These are phyloP conservation scores for Hippocampus zosterae DNA, from an alignment of 2,113 vertebrate species.

Conservation along the genomic window DNA sequence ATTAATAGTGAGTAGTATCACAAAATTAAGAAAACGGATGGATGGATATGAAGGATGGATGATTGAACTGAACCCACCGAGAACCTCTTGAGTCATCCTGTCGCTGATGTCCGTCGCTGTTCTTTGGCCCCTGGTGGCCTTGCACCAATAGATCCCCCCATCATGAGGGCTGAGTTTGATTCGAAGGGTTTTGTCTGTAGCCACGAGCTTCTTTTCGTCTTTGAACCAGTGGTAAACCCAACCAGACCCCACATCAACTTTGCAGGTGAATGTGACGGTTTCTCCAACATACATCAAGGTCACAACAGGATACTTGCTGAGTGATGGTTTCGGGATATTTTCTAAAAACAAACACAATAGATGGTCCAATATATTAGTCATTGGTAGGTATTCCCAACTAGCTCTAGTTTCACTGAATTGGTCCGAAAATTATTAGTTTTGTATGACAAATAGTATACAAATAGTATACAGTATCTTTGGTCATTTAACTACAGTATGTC, in stretches of 20 bases:
- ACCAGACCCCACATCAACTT: slow-evolving; percentile 15
- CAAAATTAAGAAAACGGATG: too few relatives aligned
- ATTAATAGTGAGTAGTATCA: too few relatives aligned
- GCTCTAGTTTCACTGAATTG: background rate
- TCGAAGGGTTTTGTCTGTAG: background rate
- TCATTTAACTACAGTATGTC: too few relatives aligned
- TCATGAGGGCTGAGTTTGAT: background rate
- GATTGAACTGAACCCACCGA: slow-evolving; percentile 22
- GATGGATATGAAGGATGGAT: too few relatives aligned
- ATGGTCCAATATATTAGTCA: background rate
- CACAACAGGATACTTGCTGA: slow-evolving; percentile 1
- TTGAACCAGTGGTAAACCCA: slow-evolving; percentile 48
- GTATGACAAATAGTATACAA: too few relatives aligned
- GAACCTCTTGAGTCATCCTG: background rate
- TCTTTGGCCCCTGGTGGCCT: slow-evolving; percentile 17
- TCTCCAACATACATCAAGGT: slow-evolving; percentile 48
- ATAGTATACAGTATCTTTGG: too few relatives aligned
- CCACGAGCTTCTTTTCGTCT: accelerated
- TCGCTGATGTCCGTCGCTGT: slow-evolving; percentile 16
- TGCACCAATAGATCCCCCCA: slow-evolving; percentile 28
- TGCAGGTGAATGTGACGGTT: slow-evolving; percentile 36
- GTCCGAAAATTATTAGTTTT: too few relatives aligned
- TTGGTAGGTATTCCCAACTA: background rate
- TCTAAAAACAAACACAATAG: slow-evolving; percentile 25
- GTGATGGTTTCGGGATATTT: slow-evolving; percentile 11